Conservation (phyloP, 2,113 vertebrate species). For the Turnix velox region DNA sequence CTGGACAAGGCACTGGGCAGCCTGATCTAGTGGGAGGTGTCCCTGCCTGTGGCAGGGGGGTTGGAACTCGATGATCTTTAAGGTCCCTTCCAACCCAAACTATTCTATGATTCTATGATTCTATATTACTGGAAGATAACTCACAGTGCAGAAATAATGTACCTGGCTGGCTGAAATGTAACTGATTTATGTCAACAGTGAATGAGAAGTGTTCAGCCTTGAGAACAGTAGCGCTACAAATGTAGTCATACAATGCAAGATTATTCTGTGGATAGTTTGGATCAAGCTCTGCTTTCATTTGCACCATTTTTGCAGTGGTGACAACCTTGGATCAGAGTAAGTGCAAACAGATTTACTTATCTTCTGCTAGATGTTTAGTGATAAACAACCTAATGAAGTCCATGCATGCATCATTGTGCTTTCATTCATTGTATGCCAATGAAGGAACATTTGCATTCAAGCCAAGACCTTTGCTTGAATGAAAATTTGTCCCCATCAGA, state of each 20-base stretch:
- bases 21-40: too few species aligned
- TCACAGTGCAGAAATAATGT: background rate
- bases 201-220: background rate
- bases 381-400: background rate
- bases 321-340: background rate
- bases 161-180: background rate
- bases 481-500: constrained; percentile 23
- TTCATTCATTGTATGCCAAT: background rate
- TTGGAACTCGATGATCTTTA: too few species aligned
- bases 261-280: background rate
- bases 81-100: too few species aligned
- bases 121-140: background rate
- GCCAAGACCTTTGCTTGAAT: background rate
- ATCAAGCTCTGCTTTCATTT: background rate
- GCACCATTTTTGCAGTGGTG: background rate
- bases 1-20: too few species aligned
- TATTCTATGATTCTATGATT: too few species aligned
- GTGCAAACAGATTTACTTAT: background rate
- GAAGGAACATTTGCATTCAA: background rate
- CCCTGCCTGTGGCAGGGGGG: too few species aligned
- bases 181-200: background rate
- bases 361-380: background rate
- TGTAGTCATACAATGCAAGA: background rate
- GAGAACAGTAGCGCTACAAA: background rate
- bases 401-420: background rate